Percentiles rank a stretch among this genome's conserved stretches.
Conservation (phyloP, 2,888 invertebrate species). For the Nemotelus nigrinus region DNA sequence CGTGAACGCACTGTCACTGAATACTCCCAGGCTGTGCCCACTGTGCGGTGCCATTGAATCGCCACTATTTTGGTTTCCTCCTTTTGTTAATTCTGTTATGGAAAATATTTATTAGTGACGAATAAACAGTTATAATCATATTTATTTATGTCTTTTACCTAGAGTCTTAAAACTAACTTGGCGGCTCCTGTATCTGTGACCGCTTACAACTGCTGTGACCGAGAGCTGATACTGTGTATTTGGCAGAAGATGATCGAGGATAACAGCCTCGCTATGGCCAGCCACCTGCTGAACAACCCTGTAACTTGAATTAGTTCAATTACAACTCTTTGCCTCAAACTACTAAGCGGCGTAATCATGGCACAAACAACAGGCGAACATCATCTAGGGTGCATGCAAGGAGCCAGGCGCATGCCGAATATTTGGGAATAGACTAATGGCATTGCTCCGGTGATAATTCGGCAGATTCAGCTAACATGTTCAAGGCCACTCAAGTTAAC, state of each 20-base stretch:
- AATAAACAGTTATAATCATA: constrained; percentile 65
- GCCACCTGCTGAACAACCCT: constrained; percentile 92
- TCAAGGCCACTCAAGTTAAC: too few species aligned
- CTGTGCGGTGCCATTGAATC: constrained; percentile 65
- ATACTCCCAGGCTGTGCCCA: constrained; percentile 56
- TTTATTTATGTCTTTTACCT: constrained; percentile 72
- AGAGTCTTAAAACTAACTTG: constrained; percentile 91
- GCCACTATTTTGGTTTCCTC: constrained; percentile 57
- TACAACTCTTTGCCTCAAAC: constrained; percentile 61
- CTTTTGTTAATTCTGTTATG: constrained; percentile 27
- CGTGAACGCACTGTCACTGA: constrained; percentile 56
- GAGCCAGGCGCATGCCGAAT: too few species aligned
- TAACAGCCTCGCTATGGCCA: constrained; percentile 87
- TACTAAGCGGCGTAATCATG: constrained; percentile 44
- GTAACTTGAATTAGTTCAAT: constrained; percentile 84
- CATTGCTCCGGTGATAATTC: background rate
- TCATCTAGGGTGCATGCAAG: background rate
- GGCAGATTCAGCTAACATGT: background rate
- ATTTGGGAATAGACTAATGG: background rate
- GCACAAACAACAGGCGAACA: constrained; percentile 25
- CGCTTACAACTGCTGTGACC: constrained; percentile 84
- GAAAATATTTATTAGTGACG: background rate
- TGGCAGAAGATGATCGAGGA: constrained; percentile 81
- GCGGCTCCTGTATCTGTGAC: constrained; percentile 84
- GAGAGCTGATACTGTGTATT: constrained; percentile 90